Conservation (phyloP, 2,888 invertebrate genomes). For the Glomeris marginata region DNA sequence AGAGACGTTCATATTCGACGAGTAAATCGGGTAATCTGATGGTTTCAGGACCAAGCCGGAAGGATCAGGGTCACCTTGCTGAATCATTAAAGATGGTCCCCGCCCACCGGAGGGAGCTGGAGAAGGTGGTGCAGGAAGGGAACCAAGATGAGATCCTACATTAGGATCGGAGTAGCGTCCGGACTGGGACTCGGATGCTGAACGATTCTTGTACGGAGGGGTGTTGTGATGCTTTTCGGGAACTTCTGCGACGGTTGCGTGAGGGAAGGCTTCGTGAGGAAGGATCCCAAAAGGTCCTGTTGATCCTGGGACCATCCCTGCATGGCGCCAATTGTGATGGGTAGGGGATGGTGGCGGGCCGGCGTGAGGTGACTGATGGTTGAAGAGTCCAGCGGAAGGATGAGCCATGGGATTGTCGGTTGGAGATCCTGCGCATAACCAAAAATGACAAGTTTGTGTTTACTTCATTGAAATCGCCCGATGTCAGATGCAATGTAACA, state of each 20-base stretch:
- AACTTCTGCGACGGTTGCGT: constrained; percentile 9
- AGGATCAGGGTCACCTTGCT: constrained; percentile 6
- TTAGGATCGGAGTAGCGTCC: too few relatives aligned
- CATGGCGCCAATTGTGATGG: constrained; percentile 19
- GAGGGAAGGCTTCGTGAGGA: constrained; percentile 20
- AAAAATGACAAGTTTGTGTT: too few relatives aligned
- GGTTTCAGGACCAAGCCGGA: constrained; percentile 9
- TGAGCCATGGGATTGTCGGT: constrained; percentile 12
- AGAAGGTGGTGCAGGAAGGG: too few relatives aligned
- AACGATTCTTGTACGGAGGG: too few relatives aligned
- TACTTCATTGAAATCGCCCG: too few relatives aligned
- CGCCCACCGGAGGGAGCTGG: not conserved
- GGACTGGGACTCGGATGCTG: too few relatives aligned
- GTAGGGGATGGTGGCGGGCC: constrained; percentile 17
- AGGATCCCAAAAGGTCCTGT: constrained; percentile 20
- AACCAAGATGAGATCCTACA: too few relatives aligned
- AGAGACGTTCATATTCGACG: constrained; percentile 9
- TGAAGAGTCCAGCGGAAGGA: constrained; percentile 16
- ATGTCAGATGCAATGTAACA: too few relatives aligned
- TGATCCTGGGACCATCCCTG: constrained; percentile 17
- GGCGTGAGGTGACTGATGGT: constrained; percentile 12
- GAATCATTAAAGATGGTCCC: constrained; percentile 9
- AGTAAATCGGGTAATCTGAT: constrained; percentile 10
- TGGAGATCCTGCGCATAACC: constrained; percentile 7
- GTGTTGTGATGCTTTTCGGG: constrained; percentile 6